Conservation (phyloP, 2,888 invertebrate species). For the Luperina testacea region DNA sequence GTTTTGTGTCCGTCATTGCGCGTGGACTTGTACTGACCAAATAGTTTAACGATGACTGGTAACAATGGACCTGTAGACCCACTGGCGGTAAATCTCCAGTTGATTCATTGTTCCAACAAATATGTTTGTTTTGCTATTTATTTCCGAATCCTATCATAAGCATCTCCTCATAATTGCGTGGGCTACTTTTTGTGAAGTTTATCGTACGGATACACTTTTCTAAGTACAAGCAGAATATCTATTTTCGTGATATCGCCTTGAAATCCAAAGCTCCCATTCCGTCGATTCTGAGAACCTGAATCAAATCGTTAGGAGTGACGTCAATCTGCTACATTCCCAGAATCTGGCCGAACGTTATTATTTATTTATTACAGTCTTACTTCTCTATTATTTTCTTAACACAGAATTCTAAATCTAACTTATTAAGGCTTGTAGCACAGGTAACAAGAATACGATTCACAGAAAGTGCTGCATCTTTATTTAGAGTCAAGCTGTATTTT, state of each 20-base stretch:
- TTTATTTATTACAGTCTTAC: conserved; percentile 69
- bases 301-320: conserved; percentile 79
- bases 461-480: conserved; percentile 13
- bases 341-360: conserved; percentile 70
- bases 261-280: conserved; percentile 74
- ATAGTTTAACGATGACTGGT: conserved; percentile 14
- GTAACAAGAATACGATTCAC: conserved; percentile 32
- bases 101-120: conserved; percentile 28
- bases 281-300: conserved; percentile 78
- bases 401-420: conserved; percentile 41
- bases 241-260: conserved; percentile 74
- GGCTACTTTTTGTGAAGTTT: conserved; percentile 29
- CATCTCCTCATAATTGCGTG: conserved; percentile 22
- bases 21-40: conserved; percentile 15
- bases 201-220: conserved; percentile 47
- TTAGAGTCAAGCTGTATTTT: conserved; percentile 2
- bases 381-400: conserved; percentile 69
- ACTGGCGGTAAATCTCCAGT: conserved; percentile 20
- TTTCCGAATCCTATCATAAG: conserved; percentile 34
- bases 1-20: conserved; percentile 23
- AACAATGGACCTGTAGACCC: conserved; percentile 1
- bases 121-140: conserved; percentile 5
- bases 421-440: conserved; percentile 21
- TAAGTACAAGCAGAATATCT: conserved; percentile 65
- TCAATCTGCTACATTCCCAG: conserved; percentile 78